These are phyloP conservation scores for Palloptera scutellata DNA, from an alignment of 2,888 invertebrate species.

Conservation along the genomic window DNA sequence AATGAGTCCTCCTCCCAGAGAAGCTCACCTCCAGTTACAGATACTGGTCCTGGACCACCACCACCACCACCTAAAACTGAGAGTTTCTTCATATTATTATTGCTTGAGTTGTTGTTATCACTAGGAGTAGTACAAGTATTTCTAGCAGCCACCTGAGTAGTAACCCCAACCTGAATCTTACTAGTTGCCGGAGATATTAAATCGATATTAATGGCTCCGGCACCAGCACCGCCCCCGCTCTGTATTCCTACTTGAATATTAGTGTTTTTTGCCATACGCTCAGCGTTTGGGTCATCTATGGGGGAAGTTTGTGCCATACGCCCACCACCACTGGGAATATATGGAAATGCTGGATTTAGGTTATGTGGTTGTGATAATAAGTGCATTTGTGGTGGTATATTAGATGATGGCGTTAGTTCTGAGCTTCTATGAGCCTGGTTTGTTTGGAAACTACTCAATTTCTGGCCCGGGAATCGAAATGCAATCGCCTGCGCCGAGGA, in stretches of 20 bases:
- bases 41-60: slow-evolving; percentile 19
- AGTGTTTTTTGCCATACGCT: slow-evolving; percentile 12
- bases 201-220: slow-evolving; percentile 19
- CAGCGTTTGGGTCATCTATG: slow-evolving; percentile 14
- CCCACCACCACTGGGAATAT: neutral
- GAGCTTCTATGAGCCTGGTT: slow-evolving; percentile 21
- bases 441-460: slow-evolving; percentile 42
- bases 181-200: slow-evolving; percentile 47
- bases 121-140: slow-evolving; percentile 10
- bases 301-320: neutral
- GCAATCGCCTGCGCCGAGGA: slow-evolving; percentile 17
- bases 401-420: slow-evolving; percentile 20
- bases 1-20: slow-evolving; percentile 85
- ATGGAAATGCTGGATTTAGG: neutral
- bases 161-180: slow-evolving; percentile 42
- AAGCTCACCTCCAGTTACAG: slow-evolving; percentile 68
- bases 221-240: slow-evolving; percentile 20
- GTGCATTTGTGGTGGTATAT: slow-evolving; percentile 17
- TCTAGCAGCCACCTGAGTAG: slow-evolving; percentile 27
- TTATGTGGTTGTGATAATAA: slow-evolving; percentile 9
- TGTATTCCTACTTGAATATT: neutral
- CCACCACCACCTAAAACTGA: slow-evolving; percentile 52
- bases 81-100: slow-evolving; percentile 49
- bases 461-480: slow-evolving; percentile 11
- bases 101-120: slow-evolving; percentile 5